Base-by-base conservation (phyloP, 2,113 vertebrate genomes). In the Forbesichthys agassizii region DNA sequence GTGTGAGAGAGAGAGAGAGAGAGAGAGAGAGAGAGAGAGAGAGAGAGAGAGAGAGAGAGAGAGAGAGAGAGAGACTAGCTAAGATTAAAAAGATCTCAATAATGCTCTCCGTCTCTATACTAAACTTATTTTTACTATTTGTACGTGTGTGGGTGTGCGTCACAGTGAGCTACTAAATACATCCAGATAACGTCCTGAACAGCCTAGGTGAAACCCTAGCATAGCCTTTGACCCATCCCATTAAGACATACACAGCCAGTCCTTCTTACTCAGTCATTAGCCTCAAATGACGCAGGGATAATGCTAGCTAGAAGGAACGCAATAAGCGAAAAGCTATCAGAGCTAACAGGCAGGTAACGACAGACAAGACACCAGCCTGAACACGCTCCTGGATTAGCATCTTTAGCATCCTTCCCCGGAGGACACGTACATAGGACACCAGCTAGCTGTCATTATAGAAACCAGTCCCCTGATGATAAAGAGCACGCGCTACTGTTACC, bases 311-410 rank as follows among this genome's bases (percentile, higher is more conserved):
- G n/a, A 67, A 74, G 69, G 80, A 69, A 64, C 2, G 27, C 27
- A 27, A 27, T 27, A 27, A 27, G 33, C 20, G 48, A 60, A 74
- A 71, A 57, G 68, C 48, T 11, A 42, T 2, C 46, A 60, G 63
- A n/a, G 81, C 68, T 65, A 83, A 86, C 70, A 80, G 84, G 85
- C 73, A 75, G 83, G 73, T 74, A 84, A 74, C 69, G 69, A 83
- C 83, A 89, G 83, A 65, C 58, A 33, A 61, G 27, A 27, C 27
- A 67, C 52, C 3, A 36, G 73, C 71, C 27, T 27, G 77, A 89
- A 87, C 81, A 83, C 57, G 27, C 60, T 20, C 66, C 56, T 57
- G 14, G 74, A 88, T 84, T 71, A 80, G 74, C 66, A 71, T 79
- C 3, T 53, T 27, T 46, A 46, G 33, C 58, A 27, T 49, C 69